Conservation (phyloP, 2,113 vertebrate species). For the Crotalus horridus region DNA sequence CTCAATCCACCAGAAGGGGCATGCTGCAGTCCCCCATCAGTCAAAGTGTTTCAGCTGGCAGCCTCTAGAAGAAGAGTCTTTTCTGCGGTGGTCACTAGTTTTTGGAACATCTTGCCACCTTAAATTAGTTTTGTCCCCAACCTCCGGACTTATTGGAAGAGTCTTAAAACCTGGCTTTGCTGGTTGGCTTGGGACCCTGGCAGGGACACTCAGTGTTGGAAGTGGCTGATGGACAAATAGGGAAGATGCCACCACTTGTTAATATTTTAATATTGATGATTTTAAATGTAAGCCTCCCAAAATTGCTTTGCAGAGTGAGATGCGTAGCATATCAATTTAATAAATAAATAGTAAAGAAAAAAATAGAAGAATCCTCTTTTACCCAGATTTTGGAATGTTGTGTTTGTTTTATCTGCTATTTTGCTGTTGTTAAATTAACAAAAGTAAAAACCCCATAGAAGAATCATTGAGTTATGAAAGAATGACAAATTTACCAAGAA, state of each 20-base stretch:
- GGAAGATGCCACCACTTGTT: neutral
- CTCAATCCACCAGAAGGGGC: neutral
- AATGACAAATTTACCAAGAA: neutral
- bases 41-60: neutral
- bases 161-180: neutral
- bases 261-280: neutral
- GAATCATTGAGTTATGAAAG: neutral
- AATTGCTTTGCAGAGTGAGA: neutral
- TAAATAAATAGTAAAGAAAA: neutral
- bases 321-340: neutral
- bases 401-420: neutral
- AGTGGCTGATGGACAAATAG: neutral
- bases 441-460: neutral
- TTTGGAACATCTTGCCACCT: neutral
- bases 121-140: neutral
- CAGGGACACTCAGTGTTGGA: neutral
- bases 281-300: neutral
- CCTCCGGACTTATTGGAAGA: neutral
- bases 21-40: neutral
- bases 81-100: neutral
- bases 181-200: neutral
- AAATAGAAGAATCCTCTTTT: neutral
- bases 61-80: neutral
- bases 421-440: neutral
- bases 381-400: neutral